Base-by-base conservation (phyloP, 2,888 invertebrate species). In the Sicus ferrugineus region DNA sequence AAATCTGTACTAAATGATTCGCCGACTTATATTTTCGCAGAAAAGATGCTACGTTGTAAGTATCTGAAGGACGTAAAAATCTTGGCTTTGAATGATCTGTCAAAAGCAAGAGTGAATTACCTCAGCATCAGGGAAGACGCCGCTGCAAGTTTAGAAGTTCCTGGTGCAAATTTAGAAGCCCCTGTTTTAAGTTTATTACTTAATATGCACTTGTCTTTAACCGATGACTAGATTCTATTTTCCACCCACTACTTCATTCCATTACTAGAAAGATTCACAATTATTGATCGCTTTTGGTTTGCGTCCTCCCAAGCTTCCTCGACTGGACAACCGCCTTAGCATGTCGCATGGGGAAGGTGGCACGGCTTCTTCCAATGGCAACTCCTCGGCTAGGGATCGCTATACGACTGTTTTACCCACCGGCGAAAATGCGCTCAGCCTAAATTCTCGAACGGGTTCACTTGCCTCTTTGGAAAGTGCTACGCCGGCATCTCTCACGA, bases 391-490 rank as follows among this genome's bases (percentile, higher is more conserved):
- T 11, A 63, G 31, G n/a, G n/a, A 69, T 2, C 54, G 26, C 3
- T 11, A 21, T 21, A 28, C 28, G 4, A 31, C 42, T 21, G n/a
- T 19, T 19, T 23, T 30, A n/a, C 58, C 1, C 19, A 31, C 14
- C 21, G 58, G 34, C 62, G 63, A 72, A 23, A 66, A 42, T 14
- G 74, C 56, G 0, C 48, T 72, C 11, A 54, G 69, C 23, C 38
- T 74, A 59, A 75, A 74, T 52, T 31, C 72, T 6, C 54, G 61
- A 7, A 69, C 70, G 1, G 66, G 70, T 23, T 66, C 71, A 52
- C 38, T 65, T 6, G 23, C 19, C 4, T 75, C 75, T 0, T 7
- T 73, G 38, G 73, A 75, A 16, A 61, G 69, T 0, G 9, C 64
- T 23, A 52, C 71, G 28, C 71, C 73, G 9, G 54, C 50, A 14